A percentile compares a stretch with the other conserved stretches of the same genome.
These are phyloP conservation scores for Sicus ferrugineus DNA, from an alignment of 2,888 invertebrate genomes.

Conservation along the genomic window DNA sequence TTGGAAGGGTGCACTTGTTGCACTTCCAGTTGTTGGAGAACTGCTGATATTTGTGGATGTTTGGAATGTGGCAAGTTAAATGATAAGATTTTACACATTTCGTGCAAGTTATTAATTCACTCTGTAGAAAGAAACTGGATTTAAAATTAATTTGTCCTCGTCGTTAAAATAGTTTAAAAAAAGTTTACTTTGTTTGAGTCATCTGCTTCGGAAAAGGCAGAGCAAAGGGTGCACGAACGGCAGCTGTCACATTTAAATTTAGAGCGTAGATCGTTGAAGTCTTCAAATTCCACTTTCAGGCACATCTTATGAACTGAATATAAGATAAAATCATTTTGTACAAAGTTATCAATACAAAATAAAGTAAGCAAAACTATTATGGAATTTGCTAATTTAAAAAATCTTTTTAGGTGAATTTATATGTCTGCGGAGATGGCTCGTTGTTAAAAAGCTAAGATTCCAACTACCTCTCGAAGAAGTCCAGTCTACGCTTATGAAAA, in stretches of 20 bases:
- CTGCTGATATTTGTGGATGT: slow-evolving; percentile 67
- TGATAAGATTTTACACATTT: slow-evolving; percentile 88
- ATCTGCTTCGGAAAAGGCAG: slow-evolving; percentile 73
- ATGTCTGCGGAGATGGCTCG: too few species aligned
- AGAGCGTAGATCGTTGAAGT: slow-evolving; percentile 51
- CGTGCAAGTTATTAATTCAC: slow-evolving; percentile 75
- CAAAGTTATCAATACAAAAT: too few species aligned
- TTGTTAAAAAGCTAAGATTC: not conserved
- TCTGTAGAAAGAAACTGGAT: slow-evolving; percentile 12
- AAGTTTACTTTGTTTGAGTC: slow-evolving; percentile 75
- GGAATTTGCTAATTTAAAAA: too few species aligned
- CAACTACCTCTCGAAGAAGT: too few species aligned
- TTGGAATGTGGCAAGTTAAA: slow-evolving; percentile 79
- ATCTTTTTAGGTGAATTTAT: not conserved
- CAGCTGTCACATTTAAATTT: slow-evolving; percentile 90
- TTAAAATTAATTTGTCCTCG: not conserved
- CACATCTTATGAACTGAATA: slow-evolving; percentile 56
- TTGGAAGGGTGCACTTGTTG: slow-evolving; percentile 68
- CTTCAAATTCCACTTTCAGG: slow-evolving; percentile 50
- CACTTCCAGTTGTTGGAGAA: slow-evolving; percentile 75
- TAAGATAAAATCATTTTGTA: too few species aligned
- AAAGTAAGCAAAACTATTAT: too few species aligned
- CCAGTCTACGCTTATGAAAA: too few species aligned
- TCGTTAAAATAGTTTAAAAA: too few species aligned
- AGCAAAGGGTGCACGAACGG: slow-evolving; percentile 75